These are phyloP conservation scores for Harpagifer antarcticus DNA, from an alignment of 2,797 vertebrate species.

Conservation along the genomic window DNA sequence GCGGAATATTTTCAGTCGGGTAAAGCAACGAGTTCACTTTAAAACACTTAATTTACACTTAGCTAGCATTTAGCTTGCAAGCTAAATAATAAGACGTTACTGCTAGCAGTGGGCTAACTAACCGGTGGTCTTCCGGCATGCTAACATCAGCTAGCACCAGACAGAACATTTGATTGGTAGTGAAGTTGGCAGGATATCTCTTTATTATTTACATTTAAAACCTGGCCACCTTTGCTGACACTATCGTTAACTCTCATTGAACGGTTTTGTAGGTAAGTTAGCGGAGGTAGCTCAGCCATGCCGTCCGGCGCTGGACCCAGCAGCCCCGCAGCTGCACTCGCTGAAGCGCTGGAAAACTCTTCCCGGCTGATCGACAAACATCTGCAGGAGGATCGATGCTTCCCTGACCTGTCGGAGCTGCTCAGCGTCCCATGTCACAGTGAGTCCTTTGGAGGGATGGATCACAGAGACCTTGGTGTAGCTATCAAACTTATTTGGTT, in stretches of 20 bases:
- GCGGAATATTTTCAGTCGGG: conserved; percentile 38
- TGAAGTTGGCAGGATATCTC: background rate
- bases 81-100: conserved; percentile 32
- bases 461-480: background rate
- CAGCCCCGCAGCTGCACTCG: conserved; percentile 82
- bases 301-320: conserved; percentile 85
- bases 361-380: conserved; percentile 92
- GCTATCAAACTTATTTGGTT: background rate
- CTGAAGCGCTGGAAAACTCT: conserved; percentile 90
- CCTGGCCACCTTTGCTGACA: accelerated
- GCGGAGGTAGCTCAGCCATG: conserved; percentile 78
- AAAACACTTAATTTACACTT: conserved; percentile 16
- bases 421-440: conserved; percentile 91
- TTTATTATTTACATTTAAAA: background rate
- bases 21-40: conserved; percentile 38
- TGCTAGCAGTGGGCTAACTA: conserved; percentile 39
- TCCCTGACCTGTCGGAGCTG: conserved; percentile 94
- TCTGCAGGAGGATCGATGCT: conserved; percentile 92
- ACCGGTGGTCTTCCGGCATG: background rate
- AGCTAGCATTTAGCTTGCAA: conserved; percentile 50
- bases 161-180: background rate
- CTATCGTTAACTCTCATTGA: background rate
- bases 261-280: conserved; percentile 23
- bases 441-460: conserved; percentile 69
- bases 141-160: conserved; percentile 4